phyloP scores from a whole-genome alignment of 2,797 vertebrate species.

The Cynopterus sphinx region DNA sequence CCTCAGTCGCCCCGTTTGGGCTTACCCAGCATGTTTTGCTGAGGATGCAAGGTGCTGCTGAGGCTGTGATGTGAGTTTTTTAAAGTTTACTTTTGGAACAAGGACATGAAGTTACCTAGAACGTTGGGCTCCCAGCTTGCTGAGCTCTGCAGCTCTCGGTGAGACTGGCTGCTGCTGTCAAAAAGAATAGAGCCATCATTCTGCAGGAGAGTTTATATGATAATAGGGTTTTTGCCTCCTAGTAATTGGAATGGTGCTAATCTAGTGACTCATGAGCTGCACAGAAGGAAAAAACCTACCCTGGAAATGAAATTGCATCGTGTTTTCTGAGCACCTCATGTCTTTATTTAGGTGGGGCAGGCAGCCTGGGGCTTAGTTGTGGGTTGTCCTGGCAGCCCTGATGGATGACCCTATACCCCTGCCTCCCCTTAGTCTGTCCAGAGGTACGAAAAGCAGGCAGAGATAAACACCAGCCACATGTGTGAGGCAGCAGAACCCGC shows the following conservation, averaged over 20 bases:
- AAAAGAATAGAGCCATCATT: conserved; percentile 70
- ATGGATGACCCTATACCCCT: background rate
- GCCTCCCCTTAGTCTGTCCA: background rate
- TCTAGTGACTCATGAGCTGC: conserved; percentile 80
- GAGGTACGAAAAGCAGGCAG: background rate
- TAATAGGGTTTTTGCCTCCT: conserved; percentile 55
- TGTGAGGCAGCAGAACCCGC: background rate
- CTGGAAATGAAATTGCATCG: conserved; percentile 66
- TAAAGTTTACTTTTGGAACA: conserved; percentile 70
- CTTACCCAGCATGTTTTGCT: background rate
- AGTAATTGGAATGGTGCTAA: conserved; percentile 76
- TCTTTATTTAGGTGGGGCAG: background rate
- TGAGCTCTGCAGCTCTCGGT: conserved; percentile 68
- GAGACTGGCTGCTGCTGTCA: conserved; percentile 65
- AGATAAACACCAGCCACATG: background rate
- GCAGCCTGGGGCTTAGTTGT: background rate
- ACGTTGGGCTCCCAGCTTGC: conserved; percentile 34
- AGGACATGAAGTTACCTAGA: conserved; percentile 65
- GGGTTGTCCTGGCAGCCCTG: background rate
- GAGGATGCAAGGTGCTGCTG: background rate
- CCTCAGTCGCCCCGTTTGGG: background rate
- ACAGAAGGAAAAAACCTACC: conserved; percentile 51
- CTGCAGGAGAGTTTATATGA: conserved; percentile 45
- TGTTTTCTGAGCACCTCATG: conserved; percentile 52
- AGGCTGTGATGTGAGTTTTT: conserved; percentile 32